Evolutionary conservation across 2,797 vertebrate genomes (phyloP).

Genomic region (Nannoperca obscura): DNA sequence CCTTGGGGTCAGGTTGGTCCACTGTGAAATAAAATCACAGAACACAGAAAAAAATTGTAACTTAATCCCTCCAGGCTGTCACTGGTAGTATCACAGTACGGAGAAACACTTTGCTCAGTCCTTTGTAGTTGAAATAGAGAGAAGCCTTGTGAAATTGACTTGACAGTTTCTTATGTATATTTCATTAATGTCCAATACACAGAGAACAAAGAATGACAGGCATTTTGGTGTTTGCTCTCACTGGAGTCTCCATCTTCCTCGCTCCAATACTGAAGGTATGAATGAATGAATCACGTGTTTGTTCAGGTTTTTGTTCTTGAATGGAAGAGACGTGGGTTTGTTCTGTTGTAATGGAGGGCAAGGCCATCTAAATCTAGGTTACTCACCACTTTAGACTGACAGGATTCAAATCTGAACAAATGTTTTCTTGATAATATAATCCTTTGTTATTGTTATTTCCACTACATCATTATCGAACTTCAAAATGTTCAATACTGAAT

Average conservation of each 20-base stretch:
- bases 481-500: background rate
- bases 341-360: constrained; percentile 1
- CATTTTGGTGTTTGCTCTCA: constrained; percentile 93
- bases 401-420: constrained; percentile 1
- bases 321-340: background rate
- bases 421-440: background rate
- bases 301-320: background rate
- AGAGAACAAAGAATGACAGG: constrained; percentile 97
- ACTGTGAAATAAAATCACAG: background rate
- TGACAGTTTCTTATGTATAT: constrained; percentile 21
- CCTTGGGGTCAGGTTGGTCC: constrained; percentile 92
- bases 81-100: background rate
- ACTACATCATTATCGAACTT: background rate
- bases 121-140: constrained; percentile 12
- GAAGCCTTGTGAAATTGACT: constrained; percentile 13
- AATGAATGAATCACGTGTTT: background rate
- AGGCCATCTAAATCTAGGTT: background rate
- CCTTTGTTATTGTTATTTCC: background rate
- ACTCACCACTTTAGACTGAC: background rate
- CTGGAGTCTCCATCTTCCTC: constrained; percentile 95
- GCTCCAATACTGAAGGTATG: constrained; percentile 95
- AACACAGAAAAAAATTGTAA: background rate
- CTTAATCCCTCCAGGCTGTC: background rate
- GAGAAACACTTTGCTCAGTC: background rate
- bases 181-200: constrained; percentile 38